Base-by-base conservation (phyloP, 2,888 invertebrate species). In the Agrochola litura region DNA sequence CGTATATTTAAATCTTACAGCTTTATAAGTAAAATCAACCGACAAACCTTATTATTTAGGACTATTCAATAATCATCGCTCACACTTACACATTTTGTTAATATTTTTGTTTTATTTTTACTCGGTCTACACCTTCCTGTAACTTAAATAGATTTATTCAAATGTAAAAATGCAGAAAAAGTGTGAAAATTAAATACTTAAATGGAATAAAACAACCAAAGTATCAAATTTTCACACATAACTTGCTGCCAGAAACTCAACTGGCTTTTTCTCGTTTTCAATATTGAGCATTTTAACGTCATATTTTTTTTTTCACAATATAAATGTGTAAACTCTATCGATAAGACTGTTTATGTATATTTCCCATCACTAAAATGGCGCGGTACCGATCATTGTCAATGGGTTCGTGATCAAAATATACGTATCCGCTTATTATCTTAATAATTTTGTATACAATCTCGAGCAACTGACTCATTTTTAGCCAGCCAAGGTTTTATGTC, bases 391-490 rank as follows among this genome's bases (percentile, higher is more conserved):
- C 96, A 96, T 95, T 96, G 96, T 95, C 96, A 96, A 96, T 96
- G 94, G 95, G 94, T 93, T 96, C 96, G 96, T 96, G 96, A 96
- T 95, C 95, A 94, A 96, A 96, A 96, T 95, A 92, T 95, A 96
- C 94, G 95, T 96, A 96, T 96, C 96, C 94, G 95, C 95, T 96
- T 96, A 96, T 96, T 96, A 96, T 96, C 95, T 95, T 93, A 95
- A 96, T 95, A 95, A 96, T 96, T 96, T 96, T 94, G 94, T 95
- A 93, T 92, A 95, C 94, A 95, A 94, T 95, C 94, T 93, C 91
- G 92, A 90, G 90, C 89, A 91, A 91, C 94, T 95, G 96, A 95
- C 93, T 96, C 95, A 96, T 95, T 96, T 96, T 96, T 95, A 93
- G 89, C 89, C 89, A 95, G 91, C 92, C 95, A 95, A 96, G 95